Base-by-base conservation (phyloP, 2,797 vertebrate species). In the Pteropus rufus region DNA sequence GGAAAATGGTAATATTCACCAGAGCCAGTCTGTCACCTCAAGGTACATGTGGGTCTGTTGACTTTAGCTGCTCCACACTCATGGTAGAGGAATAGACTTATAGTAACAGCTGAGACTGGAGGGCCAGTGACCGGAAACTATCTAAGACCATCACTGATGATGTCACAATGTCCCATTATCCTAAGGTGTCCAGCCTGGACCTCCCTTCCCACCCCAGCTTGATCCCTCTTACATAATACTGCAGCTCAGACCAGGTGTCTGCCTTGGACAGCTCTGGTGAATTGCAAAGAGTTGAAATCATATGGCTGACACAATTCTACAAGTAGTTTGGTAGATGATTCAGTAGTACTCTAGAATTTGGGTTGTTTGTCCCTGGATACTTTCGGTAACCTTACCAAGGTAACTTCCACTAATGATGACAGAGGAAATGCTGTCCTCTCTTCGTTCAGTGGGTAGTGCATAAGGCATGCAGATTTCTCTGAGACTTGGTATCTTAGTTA, bases 1-100 rank as follows among this genome's bases (percentile, higher is more conserved):
- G 86, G 60, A 88, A 86, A 94, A 81, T 26, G 41, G 90, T 44
- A 75, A 86, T 97, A 97, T 91, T 97, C 89, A 97, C 97, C 97
- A 97, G 97, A 98, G 96, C 97, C 97, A 97, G 97, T 89, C 96
- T 98, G 97, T 97, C 96, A 83, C 82, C 95, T 98, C 97, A 98
- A 82, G 97, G 94, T 95, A 92, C 97, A 90, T 96, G 95, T 90
- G 91, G 97, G 76, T 82, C 91, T 92, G 94, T 85, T 89, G 95
- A 60, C 94, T 96, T 97, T 87, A 94, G 95, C 82, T 91, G 95
- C 94, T 97, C 86, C 91, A 89, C 95, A 75, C 91, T 95, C 97
- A 97, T 98, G 97, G 92, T 95, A 97, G 97, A 97, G 85, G 97
- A 91, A 84, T 90, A 95, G 85, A 83, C 93, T 95, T 95, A 88